phyloP scores from a whole-genome alignment of 1,140 invertebrate genomes.

The Drosophila persimilis region DNA sequence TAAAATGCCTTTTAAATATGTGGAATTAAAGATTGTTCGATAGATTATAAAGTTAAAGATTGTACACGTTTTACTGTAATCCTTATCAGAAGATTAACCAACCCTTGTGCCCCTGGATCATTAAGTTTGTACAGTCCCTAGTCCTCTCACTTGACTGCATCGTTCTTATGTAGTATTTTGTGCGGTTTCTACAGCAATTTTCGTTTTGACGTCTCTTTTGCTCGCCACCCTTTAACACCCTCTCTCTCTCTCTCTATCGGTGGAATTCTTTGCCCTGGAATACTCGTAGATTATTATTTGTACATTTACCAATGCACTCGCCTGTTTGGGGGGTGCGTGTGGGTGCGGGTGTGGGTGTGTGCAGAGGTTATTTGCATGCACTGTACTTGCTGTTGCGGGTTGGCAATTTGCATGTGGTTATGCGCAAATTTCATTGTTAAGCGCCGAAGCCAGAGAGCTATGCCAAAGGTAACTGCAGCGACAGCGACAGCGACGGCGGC shows the following conservation, averaged over 20 bases:
- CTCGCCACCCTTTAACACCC: background rate
- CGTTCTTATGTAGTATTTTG: slow-evolving; percentile 37
- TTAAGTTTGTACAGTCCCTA: no score
- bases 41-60: no score
- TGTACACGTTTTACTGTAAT: no score
- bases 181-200: slow-evolving; percentile 66
- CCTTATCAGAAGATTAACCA: no score
- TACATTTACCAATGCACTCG: slow-evolving; percentile 56
- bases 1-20: no score
- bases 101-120: no score
- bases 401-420: slow-evolving; percentile 81
- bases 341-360: slow-evolving; percentile 18
- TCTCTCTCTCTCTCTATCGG: background rate
- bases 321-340: slow-evolving; percentile 5
- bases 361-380: slow-evolving; percentile 14
- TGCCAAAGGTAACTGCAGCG: slow-evolving; percentile 50
- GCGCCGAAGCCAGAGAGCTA: slow-evolving; percentile 63
- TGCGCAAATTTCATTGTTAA: slow-evolving; percentile 81
- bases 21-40: no score
- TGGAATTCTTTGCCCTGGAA: slow-evolving; percentile 21
- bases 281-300: slow-evolving; percentile 79
- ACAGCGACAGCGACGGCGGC: slow-evolving; percentile 3
- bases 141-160: background rate
- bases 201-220: slow-evolving; percentile 66
- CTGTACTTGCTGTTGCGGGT: slow-evolving; percentile 54